Conservation (phyloP, 2,797 vertebrate species). For the Coregonus suidteri region DNA sequence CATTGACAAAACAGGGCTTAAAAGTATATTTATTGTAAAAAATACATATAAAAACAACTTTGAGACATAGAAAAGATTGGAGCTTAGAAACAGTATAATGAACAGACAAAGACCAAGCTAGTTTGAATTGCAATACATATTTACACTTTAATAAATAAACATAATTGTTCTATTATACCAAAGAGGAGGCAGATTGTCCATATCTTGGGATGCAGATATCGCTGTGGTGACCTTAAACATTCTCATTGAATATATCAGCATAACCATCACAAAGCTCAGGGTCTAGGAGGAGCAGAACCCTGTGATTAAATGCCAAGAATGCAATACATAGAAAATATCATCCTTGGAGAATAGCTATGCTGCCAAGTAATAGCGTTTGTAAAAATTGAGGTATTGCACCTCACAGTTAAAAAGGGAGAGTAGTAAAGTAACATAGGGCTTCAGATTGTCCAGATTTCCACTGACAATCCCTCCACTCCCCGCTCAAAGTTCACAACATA, state of each 20-base stretch:
- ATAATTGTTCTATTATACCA: slow-evolving; percentile 69
- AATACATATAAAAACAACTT: slow-evolving; percentile 86
- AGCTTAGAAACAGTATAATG: slow-evolving; percentile 81
- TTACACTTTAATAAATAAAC: slow-evolving; percentile 85
- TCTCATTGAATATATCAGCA: slow-evolving; percentile 39
- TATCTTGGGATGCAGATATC: slow-evolving; percentile 58
- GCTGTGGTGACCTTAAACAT: slow-evolving; percentile 51
- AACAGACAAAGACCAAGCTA: slow-evolving; percentile 77
- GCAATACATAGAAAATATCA: slow-evolving; percentile 55
- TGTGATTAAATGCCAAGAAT: slow-evolving; percentile 35
- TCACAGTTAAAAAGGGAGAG: slow-evolving; percentile 58
- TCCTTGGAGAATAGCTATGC: slow-evolving; percentile 46
- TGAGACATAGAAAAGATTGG: slow-evolving; percentile 83
- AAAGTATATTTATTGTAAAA: slow-evolving; percentile 84
- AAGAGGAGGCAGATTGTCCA: slow-evolving; percentile 77
- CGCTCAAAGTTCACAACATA: slow-evolving; percentile 59
- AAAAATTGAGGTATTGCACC: slow-evolving; percentile 75
- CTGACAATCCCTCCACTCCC: slow-evolving; percentile 44
- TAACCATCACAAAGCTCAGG: slow-evolving; percentile 45
- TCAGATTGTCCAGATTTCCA: slow-evolving; percentile 58
- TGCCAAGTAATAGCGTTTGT: slow-evolving; percentile 62
- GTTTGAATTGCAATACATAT: slow-evolving; percentile 77
- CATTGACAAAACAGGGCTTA: slow-evolving; percentile 56
- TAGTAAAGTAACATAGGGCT: slow-evolving; percentile 46
- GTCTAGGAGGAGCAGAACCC: slow-evolving; percentile 21